These are phyloP conservation scores for Masticophis lateralis DNA, from an alignment of 2,797 vertebrate species.

Conservation along the genomic window DNA sequence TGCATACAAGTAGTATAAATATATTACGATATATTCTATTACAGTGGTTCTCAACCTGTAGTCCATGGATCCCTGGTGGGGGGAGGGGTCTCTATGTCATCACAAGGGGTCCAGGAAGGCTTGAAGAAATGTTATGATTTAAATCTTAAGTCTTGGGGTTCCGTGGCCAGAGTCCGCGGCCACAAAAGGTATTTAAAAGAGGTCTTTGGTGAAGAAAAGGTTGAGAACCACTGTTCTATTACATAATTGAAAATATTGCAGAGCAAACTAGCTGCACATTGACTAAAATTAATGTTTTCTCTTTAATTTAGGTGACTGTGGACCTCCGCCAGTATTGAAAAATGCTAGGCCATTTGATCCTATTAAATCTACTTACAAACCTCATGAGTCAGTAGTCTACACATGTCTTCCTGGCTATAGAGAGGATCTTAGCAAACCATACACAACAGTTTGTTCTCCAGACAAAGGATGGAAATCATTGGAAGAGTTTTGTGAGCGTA, in stretches of 20 bases:
- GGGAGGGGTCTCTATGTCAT: background rate
- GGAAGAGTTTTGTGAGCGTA: conserved; percentile 54
- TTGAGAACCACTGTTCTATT: background rate
- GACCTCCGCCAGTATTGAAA: conserved; percentile 10
- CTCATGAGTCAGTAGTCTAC: background rate
- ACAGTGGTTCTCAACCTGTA: background rate
- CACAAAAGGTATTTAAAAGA: background rate
- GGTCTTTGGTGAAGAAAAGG: background rate
- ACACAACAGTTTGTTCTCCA: background rate
- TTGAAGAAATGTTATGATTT: background rate
- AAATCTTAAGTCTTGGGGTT: background rate
- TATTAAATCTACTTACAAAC: background rate
- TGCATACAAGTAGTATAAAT: background rate
- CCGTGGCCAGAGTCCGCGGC: background rate
- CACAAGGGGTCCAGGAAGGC: background rate
- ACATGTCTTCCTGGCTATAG: conserved; percentile 23
- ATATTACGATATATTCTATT: background rate
- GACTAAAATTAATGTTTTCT: conserved; percentile 4
- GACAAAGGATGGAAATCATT: conserved; percentile 8
- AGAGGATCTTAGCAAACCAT: background rate
- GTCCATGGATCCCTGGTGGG: rapidly evolving
- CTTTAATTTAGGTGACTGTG: conserved; percentile 1
- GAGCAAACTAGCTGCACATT: background rate
- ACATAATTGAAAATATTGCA: background rate
- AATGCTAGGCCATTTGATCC: background rate